Conservation (phyloP, 2,113 vertebrate species). For the Rhinolophus ferrumequinum region DNA sequence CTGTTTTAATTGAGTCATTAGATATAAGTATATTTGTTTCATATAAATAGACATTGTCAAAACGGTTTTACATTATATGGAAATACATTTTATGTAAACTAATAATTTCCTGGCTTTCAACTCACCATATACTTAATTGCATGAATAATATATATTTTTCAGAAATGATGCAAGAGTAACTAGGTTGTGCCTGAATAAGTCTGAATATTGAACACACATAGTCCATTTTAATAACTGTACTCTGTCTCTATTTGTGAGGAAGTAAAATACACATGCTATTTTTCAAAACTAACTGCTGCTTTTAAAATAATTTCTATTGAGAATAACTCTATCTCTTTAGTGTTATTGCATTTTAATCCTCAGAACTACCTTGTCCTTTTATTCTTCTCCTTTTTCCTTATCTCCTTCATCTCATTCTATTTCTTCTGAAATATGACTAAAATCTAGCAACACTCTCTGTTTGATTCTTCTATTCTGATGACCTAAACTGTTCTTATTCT, state of each 20-base stretch:
- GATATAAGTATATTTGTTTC: constrained; percentile 19
- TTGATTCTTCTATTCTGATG: not conserved
- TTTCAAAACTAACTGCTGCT: constrained; percentile 28
- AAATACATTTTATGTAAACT: constrained; percentile 31
- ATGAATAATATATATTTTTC: constrained; percentile 40
- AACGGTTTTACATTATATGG: constrained; percentile 19
- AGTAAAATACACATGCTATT: not conserved
- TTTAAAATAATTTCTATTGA: constrained; percentile 30
- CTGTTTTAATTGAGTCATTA: constrained; percentile 41
- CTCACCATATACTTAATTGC: not conserved
- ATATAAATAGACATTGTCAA: constrained; percentile 12
- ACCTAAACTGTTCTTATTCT: not conserved
- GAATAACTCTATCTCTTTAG: not conserved
- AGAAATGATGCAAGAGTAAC: constrained; percentile 9
- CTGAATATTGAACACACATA: constrained; percentile 16
- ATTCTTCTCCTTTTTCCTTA: not conserved
- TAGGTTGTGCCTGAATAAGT: not conserved
- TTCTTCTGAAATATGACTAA: not conserved
- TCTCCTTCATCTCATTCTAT: not conserved
- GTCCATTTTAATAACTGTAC: constrained; percentile 12
- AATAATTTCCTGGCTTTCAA: constrained; percentile 44
- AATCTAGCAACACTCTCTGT: not conserved
- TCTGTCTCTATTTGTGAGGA: not conserved
- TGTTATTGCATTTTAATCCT: not conserved
- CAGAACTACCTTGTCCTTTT: not conserved